Base-by-base conservation (phyloP, 2,113 vertebrate genomes). In the Alouatta palliata region DNA sequence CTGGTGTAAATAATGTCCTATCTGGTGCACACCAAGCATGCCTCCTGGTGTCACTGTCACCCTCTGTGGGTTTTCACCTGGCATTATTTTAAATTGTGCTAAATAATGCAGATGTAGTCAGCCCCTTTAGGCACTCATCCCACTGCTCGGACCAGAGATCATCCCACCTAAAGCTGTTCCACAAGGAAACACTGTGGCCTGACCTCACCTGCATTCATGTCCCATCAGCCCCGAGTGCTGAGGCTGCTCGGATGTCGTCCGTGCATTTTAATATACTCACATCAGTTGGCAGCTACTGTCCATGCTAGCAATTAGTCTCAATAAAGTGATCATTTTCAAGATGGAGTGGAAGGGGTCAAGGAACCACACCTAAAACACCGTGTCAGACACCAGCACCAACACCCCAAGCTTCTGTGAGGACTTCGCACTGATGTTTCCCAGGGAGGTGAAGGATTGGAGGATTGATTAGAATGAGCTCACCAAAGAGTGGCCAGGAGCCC, bases 121-220 rank as follows among this genome's bases (percentile, higher is more conserved):
- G 27, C 8, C 79, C 79, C n/a, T 4, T 0, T 5, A 2, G n/a
- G 52, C n/a, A 19, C 56, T 1, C 52, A 0, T 13, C 79, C 21
- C 16, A 21, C 58, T 3, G 40, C 61, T 71, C 25, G 0, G 20
- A 17, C 6, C 12, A 6, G 70, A 23, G 3, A 0, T 1, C 7
- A 0, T 27, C 70, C 79, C 20, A 0, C 6, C 1, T 4, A 17
- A 23, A 52, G 37, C 35, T 12, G 6, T 8, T 7, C 75, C 20
- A 5, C 3, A 1, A 77, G 61, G 71, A 25, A 30, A 4, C 35
- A 11, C 47, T 19, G 75, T 5, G 5, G 8, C 8, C 2, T 7
- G 30, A 43, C 54, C 75, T 1, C 3, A n/a, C 0, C 12, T n/a
- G 23, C 5, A 0, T 2, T 2, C 0, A 0, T 2, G 37, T 25